These are phyloP conservation scores for Dorcus parallelipipedus DNA, from an alignment of 2,888 invertebrate genomes.

Conservation along the genomic window DNA sequence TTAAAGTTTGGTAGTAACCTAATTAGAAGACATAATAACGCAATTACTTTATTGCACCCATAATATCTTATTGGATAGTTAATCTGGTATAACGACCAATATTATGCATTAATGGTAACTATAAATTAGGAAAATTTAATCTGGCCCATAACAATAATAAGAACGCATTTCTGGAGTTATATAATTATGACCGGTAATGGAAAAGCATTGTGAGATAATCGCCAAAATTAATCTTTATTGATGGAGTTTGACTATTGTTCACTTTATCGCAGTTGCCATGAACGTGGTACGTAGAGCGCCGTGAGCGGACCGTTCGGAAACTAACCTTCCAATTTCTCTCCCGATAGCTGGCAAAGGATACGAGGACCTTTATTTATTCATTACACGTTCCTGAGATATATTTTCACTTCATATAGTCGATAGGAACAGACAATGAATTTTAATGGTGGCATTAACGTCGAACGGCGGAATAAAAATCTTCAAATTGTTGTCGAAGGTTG, in stretches of 20 bases:
- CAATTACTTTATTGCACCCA: too few relatives aligned
- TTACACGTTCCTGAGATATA: slow-evolving; percentile 45
- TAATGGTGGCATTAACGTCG: slow-evolving; percentile 39
- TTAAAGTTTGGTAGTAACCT: too few relatives aligned
- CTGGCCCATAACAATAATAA: slow-evolving; percentile 19
- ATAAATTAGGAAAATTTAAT: slow-evolving; percentile 21
- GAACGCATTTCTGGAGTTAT: slow-evolving; percentile 22
- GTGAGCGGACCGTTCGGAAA: slow-evolving; percentile 17
- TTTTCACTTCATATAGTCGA: slow-evolving; percentile 50
- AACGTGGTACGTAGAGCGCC: slow-evolving; percentile 2
- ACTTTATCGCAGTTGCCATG: slow-evolving; percentile 25
- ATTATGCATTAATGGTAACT: background rate
- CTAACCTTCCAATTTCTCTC: slow-evolving; percentile 5
- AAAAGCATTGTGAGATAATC: slow-evolving; percentile 36
- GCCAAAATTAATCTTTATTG: slow-evolving; percentile 44
- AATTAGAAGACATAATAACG: too few relatives aligned
- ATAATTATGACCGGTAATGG: slow-evolving; percentile 35
- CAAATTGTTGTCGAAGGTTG: slow-evolving; percentile 14
- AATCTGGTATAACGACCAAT: too few relatives aligned
- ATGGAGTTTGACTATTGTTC: slow-evolving; percentile 35
- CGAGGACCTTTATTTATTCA: slow-evolving; percentile 38
- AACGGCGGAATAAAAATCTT: slow-evolving; percentile 17
- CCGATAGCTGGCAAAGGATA: slow-evolving; percentile 13
- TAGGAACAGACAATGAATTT: slow-evolving; percentile 48
- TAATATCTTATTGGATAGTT: too few relatives aligned